Evolutionary conservation across 1,140 invertebrate species (phyloP), one percentile per base, ranked within the genome.

Genomic region (Sinella curviseta): DNA sequence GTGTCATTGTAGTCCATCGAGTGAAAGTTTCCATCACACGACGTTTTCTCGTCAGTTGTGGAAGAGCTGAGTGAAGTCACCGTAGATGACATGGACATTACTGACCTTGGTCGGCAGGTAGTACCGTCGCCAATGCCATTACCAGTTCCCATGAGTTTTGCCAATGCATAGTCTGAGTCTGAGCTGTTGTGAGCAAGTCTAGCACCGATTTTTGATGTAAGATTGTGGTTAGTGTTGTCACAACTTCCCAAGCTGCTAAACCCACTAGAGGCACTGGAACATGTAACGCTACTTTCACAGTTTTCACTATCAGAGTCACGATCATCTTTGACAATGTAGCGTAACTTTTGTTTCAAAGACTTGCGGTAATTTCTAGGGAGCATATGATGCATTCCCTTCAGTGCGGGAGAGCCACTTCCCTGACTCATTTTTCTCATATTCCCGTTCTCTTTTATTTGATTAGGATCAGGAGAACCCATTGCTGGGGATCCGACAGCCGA

Each of bases 161-260:
- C 94, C 86, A 95, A 93, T 0, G 92, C 93, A 84, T 95, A 95
- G 83, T 96, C 94, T 0, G 93, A 93, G 17, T 86, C 86, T 55
- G 81, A 83, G 20, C 84, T 84, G 84, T 94, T 16, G 12, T 67
- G 91, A 8, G 94, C 94, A 85, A 96, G 94, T 77, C 94, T 90
- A 34, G 94, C 94, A 0, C 94, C 94, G 78, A 95, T 89, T 78
- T 91, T 90, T 65, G 93, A 92, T 83, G 94, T 95, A 31, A 81
- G 55, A 73, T 81, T 81, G 93, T 86, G 94, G 92, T 84, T 93
- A 92, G 85, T 94, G 93, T 78, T 89, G 87, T 78, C 88, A 85
- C 80, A 86, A 87, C 85, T 90, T 87, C 81, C 80, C 60, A 80
- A 75, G 33, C 81, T 80, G 84, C 85, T 67, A 81, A 84, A 82